Evolutionary conservation across 2,113 vertebrate genomes (phyloP), one percentile per base, ranked within the genome.

Genomic region (Corythornis vintsioides): DNA sequence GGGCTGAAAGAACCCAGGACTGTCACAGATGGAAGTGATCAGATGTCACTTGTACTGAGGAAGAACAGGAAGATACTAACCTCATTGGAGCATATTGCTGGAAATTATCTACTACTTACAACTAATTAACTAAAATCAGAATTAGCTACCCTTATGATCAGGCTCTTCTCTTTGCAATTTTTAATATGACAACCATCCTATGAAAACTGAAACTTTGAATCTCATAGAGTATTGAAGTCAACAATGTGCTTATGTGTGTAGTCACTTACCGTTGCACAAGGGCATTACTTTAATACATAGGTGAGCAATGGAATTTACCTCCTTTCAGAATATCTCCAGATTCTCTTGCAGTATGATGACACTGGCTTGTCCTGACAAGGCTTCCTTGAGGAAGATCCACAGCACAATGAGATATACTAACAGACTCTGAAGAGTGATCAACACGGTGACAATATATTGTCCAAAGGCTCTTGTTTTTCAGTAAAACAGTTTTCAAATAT

Each of bases 21-120:
- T 50, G 71, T 72, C 73, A 84, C 92, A 96, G 90, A 95, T 88
- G 92, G 93, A 83, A 92, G 64, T 60, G 92, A 95, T 95, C 25
- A 35, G 88, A 91, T 88, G 92, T 64, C 92, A 88, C 69, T 95
- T 67, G 50, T 42, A 61, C 59, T 64, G 29, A 83, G 48, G 77
- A 90, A 94, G 91, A 96, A 89, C 77, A 85, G 81, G 53, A 90
- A 93, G 92, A 90, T 66, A 84, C 21, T 73, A 94, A 81, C 63
- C 55, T 65, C 63, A 66, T 13, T 73, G 71, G 22, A 85, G 50
- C 81, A 89, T 79, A 89, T 57, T 94, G 80, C 40, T 86, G 47
- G 53, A 75, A 26, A 88, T 83, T 70, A 92, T 83, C 53, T 82
- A 28, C 47, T 71, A 57, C 61, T 93, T 72, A 50, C 57, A 81